phyloP scores from a whole-genome alignment of 2,888 invertebrate genomes.

The Beris morrisii region DNA sequence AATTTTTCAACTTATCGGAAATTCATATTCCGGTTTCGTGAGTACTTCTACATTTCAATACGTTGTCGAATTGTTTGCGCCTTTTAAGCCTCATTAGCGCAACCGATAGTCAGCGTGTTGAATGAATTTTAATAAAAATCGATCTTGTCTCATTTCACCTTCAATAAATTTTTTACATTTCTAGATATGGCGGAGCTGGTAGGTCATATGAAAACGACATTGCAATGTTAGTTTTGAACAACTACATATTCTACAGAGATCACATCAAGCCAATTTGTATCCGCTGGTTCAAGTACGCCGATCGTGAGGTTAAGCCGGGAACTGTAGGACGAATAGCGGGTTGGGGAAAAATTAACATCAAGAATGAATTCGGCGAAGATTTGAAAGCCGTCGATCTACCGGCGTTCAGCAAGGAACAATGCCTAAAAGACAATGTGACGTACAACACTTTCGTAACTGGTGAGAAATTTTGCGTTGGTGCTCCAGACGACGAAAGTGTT shows the following conservation, averaged over 20 bases:
- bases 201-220: constrained; percentile 48
- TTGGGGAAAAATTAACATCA: constrained; percentile 40
- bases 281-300: constrained; percentile 41
- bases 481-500: constrained; percentile 39
- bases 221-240: constrained; percentile 48
- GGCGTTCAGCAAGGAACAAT: constrained; percentile 40
- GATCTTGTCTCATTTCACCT: no score
- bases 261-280: constrained; percentile 53
- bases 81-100: no score
- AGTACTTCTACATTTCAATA: not conserved
- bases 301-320: constrained; percentile 26
- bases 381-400: constrained; percentile 40
- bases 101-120: no score
- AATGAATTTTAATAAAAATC: no score
- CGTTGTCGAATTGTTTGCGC: no score
- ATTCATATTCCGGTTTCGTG: constrained; percentile 38
- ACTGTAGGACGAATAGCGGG: constrained; percentile 41
- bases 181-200: constrained; percentile 40
- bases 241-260: constrained; percentile 45
- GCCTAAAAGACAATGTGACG: constrained; percentile 37
- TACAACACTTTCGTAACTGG: constrained; percentile 42
- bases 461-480: constrained; percentile 46
- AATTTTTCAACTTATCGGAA: constrained; percentile 38
- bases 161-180: not conserved
- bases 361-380: constrained; percentile 32